Evolutionary conservation across 2,113 vertebrate genomes (phyloP), one percentile per base, ranked within the genome.

Genomic region (Meriones unguiculatus): DNA sequence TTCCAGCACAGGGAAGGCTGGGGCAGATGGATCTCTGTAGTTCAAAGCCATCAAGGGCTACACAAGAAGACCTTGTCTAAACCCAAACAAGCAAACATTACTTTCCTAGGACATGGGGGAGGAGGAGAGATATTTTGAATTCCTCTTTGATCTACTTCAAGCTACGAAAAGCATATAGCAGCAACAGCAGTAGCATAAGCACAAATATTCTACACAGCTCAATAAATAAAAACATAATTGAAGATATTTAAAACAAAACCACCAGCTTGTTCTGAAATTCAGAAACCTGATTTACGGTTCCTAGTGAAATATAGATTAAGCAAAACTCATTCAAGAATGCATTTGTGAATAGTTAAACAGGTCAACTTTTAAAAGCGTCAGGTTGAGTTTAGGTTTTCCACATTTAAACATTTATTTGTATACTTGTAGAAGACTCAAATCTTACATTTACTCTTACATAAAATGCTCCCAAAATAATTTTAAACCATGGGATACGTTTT

Each of bases 261-360:
- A 95, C 5, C 20, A 97, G 57, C 41, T 81, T 93, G n/a, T 54
- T 54, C 72, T 15, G 96, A 97, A 97, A 92, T 88, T 62, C 35
- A 95, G 25, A 95, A 90, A 11, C 4, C 82, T 78, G 4, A 28
- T 59, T 94, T 95, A 84, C 90, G 80, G 64, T 3, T 87, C 54
- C 92, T 94, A 80, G 50, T 87, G 81, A 94, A 97, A 96, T 76
- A 96, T 41, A 95, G 1, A 95, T 87, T 80, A 96, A 91, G 59
- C n/a, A 92, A 95, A 96, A 96, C 41, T 75, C 77, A 92, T 89
- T 94, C 80, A 94, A 89, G 9, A 96, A 96, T 92, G 93, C 50
- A 92, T 35, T 95, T 82, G 50, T 28, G 28, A 94, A 75, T 90
- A 96, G 70, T 70, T 90, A n/a, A 30, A 96, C 92, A 82, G 0